Base-by-base conservation (phyloP, 1,140 invertebrate species). In the Aethina tumida region DNA sequence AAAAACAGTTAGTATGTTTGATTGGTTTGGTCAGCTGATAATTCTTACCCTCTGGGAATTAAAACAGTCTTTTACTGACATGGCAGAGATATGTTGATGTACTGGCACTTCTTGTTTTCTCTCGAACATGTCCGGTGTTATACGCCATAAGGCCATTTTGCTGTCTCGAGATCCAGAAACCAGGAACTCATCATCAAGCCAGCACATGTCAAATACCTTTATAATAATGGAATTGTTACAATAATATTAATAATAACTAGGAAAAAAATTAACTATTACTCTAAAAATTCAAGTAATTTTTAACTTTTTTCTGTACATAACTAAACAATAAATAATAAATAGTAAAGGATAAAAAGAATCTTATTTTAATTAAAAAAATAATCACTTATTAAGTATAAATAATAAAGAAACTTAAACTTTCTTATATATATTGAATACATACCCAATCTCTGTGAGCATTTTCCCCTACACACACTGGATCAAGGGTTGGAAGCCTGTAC, bases 151-250 rank as follows among this genome's bases (percentile, higher is more conserved):
- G 27, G 80, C 77, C 68, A 89, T 74, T 60, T 79, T 81, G 1
- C 86, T 88, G 60, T 97, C 92, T 41, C 90, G 75, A 0, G 90
- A 93, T 3, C 92, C 92, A 14, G 89, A 90, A 10, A 96, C 90
- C 32, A 96, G 61, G 68, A 91, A 94, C 60, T 95, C 83, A 66
- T 97, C 93, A 64, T 97, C 92, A 28, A 97, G 60, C 93, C 93
- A 97, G 53, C 84, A 86, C 73, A 94, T 79, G 54, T 95, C 94
- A 67, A 96, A 92, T 25, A 73, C 67, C 69, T 70, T 39, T 0
- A 45, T 47, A 26, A 29, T 24, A 40, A 26, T 34, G n/a, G n/a
- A 22, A 22, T 7, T 22, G 21, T 7, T 17, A 25, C 13, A 21
- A 18, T 42, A 32, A 2, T 10, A 42, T 17, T 12, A 25, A 26